Percentiles rank a stretch among this genome's conserved stretches.
Evolutionary conservation across 2,113 vertebrate genomes (phyloP).

Genomic region (Anarrhichthys ocellatus): DNA sequence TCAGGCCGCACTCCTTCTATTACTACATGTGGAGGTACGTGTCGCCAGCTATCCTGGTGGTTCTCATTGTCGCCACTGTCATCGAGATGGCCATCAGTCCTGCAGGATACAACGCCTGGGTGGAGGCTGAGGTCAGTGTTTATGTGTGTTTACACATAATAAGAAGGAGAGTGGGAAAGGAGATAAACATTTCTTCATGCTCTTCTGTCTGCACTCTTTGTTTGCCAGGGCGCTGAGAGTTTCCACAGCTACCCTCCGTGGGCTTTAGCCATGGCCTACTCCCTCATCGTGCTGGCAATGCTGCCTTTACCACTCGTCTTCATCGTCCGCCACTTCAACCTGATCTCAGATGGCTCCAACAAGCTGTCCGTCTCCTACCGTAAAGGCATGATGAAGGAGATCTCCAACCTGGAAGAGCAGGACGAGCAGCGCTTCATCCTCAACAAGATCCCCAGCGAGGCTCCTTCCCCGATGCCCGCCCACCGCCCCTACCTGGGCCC

Average conservation of each 20-base stretch:
- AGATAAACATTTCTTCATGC: conserved; percentile 1
- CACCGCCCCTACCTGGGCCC: conserved; percentile 95
- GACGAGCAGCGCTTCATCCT: conserved; percentile 98
- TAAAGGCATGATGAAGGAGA: conserved; percentile 99
- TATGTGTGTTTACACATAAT: background rate
- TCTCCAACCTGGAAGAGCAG: conserved; percentile 95
- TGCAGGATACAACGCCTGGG: conserved; percentile 96
- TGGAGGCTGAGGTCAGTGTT: conserved; percentile 90
- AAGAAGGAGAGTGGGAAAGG: background rate
- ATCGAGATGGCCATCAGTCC: conserved; percentile 94
- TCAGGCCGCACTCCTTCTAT: conserved; percentile 92
- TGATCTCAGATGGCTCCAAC: conserved; percentile 94
- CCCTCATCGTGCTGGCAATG: conserved; percentile 89
- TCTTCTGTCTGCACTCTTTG: conserved; percentile 19
- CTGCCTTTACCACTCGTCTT: conserved; percentile 94
- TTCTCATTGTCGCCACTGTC: conserved; percentile 90
- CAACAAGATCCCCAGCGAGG: conserved; percentile 92
- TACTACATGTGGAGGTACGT: conserved; percentile 98
- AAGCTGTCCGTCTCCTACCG: conserved; percentile 96
- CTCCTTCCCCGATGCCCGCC: conserved; percentile 93
- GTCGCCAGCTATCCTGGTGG: conserved; percentile 91
- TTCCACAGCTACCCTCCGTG: conserved; percentile 95
- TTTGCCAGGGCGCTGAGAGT: conserved; percentile 87
- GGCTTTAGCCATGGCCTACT: conserved; percentile 92
- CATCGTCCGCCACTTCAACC: conserved; percentile 91